Base-by-base conservation (phyloP, 2,113 vertebrate genomes). In the Bubo scandiacus region DNA sequence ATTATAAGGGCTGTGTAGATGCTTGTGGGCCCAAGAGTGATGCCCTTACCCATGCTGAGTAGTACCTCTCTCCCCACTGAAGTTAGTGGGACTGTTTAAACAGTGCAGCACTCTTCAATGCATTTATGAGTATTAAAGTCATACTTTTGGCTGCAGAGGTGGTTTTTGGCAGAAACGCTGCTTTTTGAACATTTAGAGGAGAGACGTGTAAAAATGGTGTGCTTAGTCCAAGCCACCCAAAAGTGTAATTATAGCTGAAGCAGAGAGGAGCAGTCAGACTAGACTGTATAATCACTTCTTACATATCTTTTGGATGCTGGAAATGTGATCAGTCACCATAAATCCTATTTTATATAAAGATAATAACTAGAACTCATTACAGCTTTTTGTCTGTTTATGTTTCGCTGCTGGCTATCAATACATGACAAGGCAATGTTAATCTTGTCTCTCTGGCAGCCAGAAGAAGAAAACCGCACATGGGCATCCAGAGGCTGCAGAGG, bases 321-420 rank as follows among this genome's bases (percentile, higher is more conserved):
- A 86, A 92, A 94, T 90, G 85, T 59, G 34, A 72, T 95, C 62
- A 91, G 72, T 90, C 51, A 12, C 61, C 38, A 66, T 92, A 96
- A 95, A 91, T 96, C 84, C 73, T 12, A 0, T 59, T 91, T 85
- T 91, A 82, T 90, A 73, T 89, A 73, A 89, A 91, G 89, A 87
- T 61, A 81, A 26, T 77, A 70, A 88, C 75, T 90, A 70, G 68
- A 88, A 61, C 58, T 90, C 73, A 51, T 95, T 96, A 80, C 62
- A 90, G 58, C 70, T 88, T 95, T 95, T 89, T 94, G 86, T 36
- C 70, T 91, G 77, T 94, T 89, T 86, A 68, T 88, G 25, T 95
- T 92, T 89, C 7, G 0, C 83, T 90, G 82, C 77, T 92, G 83
- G 61, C 86, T 87, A 85, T 95, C 1, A 0, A 43, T 94, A 92